Evolutionary conservation across 2,797 vertebrate genomes (phyloP), one percentile per base, ranked within the genome.

Genomic region (Cirrhinus molitorella): DNA sequence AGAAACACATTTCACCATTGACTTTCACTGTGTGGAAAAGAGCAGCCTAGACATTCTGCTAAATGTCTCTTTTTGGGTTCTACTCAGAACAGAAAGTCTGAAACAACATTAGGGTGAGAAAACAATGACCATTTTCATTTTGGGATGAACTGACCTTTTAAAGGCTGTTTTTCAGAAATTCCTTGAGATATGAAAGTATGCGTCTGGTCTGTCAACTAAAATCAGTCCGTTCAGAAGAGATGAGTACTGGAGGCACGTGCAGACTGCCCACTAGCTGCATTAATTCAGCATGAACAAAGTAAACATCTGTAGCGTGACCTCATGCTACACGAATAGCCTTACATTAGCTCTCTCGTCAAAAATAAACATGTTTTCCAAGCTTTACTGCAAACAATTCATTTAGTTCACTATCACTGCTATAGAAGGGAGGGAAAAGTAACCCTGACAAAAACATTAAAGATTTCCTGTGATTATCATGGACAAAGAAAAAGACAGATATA

Each of bases 281-380:
- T 55, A 12, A 57, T 68, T 68, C 34, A 68, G 37, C 37, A 23
- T n/a, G 43, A 83, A 76, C 19, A 43, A 67, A 67, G 25, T n/a
- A 57, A 74, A 66, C 72, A 76, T 72, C 13, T 4, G 72, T 67
- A 55, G 53, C 8, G 23, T 83, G 71, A 75, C 49, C n/a, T 68
- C 47, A 68, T 28, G 65, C 19, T 34, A 25, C 71, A 82, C 4
- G 31, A 23, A 76, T 14, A 57, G 34, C 23, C 47, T 67, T 23
- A 66, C 57, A 31, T 49, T n/a, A 17, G 45, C 14, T 67, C 34
- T 82, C 71, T 37, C 7, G 34, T 43, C 34, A 61, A 47, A 89
- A 91, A 89, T 93, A 89, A 94, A 94, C 91, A 92, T 88, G 85
- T 90, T 88, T 92, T 92, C 92, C 89, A 90, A 92, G 89, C 85